Evolutionary conservation across 2,113 vertebrate genomes (phyloP).

Genomic region (Datnioides undecimradiatus): DNA sequence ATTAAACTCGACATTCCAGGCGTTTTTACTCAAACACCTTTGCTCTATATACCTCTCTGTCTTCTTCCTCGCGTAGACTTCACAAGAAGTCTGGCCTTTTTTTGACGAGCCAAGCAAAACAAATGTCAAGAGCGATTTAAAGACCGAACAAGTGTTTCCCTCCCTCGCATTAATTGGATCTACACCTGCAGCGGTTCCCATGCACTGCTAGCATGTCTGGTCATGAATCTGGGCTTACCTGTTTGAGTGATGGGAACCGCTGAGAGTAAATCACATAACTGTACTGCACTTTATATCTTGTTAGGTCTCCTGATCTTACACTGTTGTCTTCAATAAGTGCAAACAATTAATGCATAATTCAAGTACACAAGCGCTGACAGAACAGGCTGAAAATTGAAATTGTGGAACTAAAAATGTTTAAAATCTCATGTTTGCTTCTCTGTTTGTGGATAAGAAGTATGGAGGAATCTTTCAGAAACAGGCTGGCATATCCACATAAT

Average conservation of each 20-base stretch:
- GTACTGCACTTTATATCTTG: background rate
- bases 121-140: constrained; percentile 26
- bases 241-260: constrained; percentile 30
- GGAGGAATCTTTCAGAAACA: background rate
- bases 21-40: too few relatives aligned
- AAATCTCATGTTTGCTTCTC: too few relatives aligned
- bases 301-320: background rate
- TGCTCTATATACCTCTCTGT: background rate
- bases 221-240: constrained; percentile 53
- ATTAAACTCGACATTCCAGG: too few relatives aligned
- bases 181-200: constrained; percentile 69
- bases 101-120: constrained; percentile 11
- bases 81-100: background rate
- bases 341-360: background rate
- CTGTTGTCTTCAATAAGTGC: background rate
- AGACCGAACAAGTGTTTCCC: constrained; percentile 11
- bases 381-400: background rate
- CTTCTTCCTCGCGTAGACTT: too few relatives aligned
- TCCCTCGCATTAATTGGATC: constrained; percentile 16
- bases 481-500: background rate
- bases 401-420: background rate
- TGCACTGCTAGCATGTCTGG: constrained; percentile 32
- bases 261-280: background rate
- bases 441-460: background rate
- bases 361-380: background rate